Evolutionary conservation across 2,113 vertebrate species (phyloP).

Genomic region (Vulpes ferrilata): DNA sequence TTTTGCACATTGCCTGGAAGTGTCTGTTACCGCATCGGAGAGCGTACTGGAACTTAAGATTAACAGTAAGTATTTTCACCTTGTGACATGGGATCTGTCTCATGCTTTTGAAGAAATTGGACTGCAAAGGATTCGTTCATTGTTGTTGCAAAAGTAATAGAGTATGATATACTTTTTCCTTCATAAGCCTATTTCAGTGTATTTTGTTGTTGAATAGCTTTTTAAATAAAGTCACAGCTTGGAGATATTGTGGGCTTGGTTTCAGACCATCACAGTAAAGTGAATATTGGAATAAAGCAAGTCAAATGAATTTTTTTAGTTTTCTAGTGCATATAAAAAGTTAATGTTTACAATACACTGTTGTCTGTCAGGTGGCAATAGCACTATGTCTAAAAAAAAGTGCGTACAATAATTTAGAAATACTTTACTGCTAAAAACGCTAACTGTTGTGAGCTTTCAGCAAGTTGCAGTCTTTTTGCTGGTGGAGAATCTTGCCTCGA

Average conservation of each 20-base stretch:
- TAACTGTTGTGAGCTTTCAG: neutral
- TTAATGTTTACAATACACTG: neutral
- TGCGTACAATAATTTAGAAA: neutral
- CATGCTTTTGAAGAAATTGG: constrained; percentile 2
- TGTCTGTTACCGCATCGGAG: constrained; percentile 82
- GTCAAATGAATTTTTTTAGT: neutral
- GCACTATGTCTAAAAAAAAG: neutral
- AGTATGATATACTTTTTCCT: neutral
- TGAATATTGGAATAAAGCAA: neutral
- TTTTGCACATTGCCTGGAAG: constrained; percentile 93
- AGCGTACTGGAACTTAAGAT: constrained; percentile 90
- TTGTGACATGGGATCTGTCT: neutral
- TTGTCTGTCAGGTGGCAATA: neutral
- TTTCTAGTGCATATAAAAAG: neutral
- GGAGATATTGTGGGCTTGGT: neutral
- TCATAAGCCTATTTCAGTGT: neutral
- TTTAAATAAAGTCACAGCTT: constrained; percentile 41
- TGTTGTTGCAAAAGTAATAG: neutral
- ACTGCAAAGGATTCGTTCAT: neutral
- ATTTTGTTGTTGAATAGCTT: neutral
- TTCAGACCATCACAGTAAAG: neutral
- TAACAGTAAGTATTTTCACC: constrained; percentile 88
- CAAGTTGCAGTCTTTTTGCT: neutral
- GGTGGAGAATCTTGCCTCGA: neutral
- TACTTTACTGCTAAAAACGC: neutral